Evolutionary conservation across 2,797 vertebrate genomes (phyloP).

Genomic region (Myotis pilosus): DNA sequence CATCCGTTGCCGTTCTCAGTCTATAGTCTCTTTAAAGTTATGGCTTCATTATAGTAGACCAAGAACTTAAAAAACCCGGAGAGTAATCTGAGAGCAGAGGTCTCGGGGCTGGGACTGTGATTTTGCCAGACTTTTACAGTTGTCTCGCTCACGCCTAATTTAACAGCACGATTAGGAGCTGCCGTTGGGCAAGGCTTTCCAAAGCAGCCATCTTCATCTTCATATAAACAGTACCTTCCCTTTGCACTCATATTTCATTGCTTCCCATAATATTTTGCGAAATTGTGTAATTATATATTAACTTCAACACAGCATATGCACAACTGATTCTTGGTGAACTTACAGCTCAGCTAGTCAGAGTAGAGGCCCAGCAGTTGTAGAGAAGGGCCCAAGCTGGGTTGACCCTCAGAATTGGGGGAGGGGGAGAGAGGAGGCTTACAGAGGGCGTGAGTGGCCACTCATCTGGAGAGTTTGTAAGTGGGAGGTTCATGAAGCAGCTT

Average conservation of each 20-base stretch:
- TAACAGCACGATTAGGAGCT: background rate
- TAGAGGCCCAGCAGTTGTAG: background rate
- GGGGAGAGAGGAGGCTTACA: background rate
- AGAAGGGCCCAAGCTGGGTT: background rate
- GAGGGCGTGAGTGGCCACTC: fast-evolving
- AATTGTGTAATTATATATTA: background rate
- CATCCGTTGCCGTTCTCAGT: background rate
- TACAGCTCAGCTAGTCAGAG: background rate
- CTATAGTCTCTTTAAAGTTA: background rate
- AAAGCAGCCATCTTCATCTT: background rate
- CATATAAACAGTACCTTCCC: background rate
- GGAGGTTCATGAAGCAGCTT: background rate
- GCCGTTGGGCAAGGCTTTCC: background rate
- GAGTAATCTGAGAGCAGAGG: background rate
- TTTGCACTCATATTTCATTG: background rate
- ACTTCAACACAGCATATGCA: background rate
- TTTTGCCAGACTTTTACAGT: background rate
- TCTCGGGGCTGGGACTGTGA: background rate
- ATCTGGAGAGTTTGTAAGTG: background rate
- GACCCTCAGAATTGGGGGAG: background rate
- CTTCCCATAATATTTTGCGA: background rate
- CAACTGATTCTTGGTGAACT: background rate
- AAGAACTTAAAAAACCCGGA: background rate
- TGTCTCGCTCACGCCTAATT: background rate
- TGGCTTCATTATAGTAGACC: background rate